Percentiles rank a stretch among this genome's conserved stretches.
phyloP scores from a whole-genome alignment of 2,797 vertebrate genomes.

The Melanitta fusca region DNA sequence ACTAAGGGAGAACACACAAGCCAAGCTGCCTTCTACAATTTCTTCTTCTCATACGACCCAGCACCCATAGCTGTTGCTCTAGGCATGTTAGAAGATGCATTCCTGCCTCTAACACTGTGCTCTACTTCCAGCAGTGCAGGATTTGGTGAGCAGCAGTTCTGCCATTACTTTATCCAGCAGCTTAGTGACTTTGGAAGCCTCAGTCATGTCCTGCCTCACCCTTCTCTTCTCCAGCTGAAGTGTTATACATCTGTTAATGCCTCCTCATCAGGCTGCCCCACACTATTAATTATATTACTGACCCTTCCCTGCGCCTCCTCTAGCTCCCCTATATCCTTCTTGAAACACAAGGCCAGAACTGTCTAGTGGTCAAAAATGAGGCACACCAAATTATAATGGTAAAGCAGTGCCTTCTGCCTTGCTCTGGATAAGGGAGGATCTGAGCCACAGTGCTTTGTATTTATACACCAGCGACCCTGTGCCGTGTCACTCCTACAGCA shows the following conservation, averaged over 20 bases:
- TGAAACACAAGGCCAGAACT: neutral
- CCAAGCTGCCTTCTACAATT: neutral
- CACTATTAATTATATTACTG: neutral
- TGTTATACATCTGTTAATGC: neutral
- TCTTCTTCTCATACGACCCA: neutral
- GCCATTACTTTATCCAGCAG: neutral
- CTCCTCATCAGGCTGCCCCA: neutral
- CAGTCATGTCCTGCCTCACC: neutral
- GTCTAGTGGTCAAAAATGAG: neutral
- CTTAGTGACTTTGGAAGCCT: neutral
- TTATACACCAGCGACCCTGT: neutral
- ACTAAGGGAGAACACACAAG: neutral
- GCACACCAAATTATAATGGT: neutral
- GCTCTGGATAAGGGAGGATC: neutral
- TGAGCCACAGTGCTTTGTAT: neutral
- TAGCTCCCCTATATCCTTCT: neutral
- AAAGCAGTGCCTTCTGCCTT: neutral
- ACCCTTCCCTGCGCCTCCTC: neutral
- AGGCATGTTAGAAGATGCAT: accelerated
- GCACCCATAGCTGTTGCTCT: neutral
- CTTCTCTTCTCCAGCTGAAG: neutral
- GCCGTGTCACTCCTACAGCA: neutral
- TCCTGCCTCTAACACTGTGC: neutral
- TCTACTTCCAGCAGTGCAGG: neutral
- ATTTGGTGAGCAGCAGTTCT: neutral